Base-by-base conservation (phyloP, 2,113 vertebrate species). In the Daphoenositta chrysoptera region DNA sequence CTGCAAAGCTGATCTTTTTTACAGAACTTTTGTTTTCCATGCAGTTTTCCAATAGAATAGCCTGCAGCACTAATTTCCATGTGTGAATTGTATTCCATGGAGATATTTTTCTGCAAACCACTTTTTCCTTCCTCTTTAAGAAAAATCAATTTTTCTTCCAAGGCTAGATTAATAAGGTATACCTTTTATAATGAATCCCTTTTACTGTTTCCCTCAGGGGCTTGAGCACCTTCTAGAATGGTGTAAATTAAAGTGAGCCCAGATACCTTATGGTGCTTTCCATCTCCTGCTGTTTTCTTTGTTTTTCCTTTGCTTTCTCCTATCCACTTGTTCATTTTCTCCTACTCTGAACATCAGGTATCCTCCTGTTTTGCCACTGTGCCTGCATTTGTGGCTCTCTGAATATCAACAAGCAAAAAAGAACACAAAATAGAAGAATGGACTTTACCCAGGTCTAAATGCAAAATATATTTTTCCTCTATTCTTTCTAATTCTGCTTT, bases 111-210 rank as follows among this genome's bases (percentile, higher is more conserved):
- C 51, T 57, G 26, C 76, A 82, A 94, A 89, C 21, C 14, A 51
- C 37, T 65, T 95, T 90, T 95, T 33, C 30, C 42, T 92, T 90
- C 60, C 33, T 85, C n/a, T 93, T 93, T 56, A 91, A 86, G 54
- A 60, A 90, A 96, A 93, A 92, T 80, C 60, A n/a, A 75, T 91
- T 72, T 93, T 37, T 89, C 54, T 93, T 89, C 51, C 66, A 69
- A 61, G 42, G 39, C 10, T 82, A 64, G 73, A 95, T 91, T 90
- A 91, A 96, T 92, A 91, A 92, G 3, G 4, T 89, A 44, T 92
- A 84, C 77, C 65, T 95, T 20, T 24, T 87, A 31, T 48, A 95
- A 94, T 89, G 57, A 84, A 79, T 75, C 53, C 23, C 30, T 76
- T 95, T 72, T 60, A 64, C 54, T 68, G 19, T 76, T 95, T 91